phyloP scores from a whole-genome alignment of 2,113 vertebrate genomes.

The Leucosticte australis region DNA sequence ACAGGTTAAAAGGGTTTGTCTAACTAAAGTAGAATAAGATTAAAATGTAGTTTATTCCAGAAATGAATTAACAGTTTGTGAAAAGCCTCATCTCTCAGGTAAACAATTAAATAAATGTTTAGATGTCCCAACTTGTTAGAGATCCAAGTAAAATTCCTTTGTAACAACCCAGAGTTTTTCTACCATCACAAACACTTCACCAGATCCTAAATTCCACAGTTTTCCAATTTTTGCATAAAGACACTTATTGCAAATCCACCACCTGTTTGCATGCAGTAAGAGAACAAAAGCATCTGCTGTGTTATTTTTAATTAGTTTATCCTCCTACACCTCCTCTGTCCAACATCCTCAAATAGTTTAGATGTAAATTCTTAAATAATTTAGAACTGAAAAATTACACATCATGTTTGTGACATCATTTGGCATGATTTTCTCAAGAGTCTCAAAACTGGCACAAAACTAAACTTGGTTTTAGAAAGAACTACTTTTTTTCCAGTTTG shows the following conservation, averaged over 20 bases:
- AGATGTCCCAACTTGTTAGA: not conserved
- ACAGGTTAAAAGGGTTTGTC: not conserved
- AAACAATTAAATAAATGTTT: not conserved
- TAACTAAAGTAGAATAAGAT: not conserved
- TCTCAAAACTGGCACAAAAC: not conserved
- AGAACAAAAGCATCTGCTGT: not conserved
- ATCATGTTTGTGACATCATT: not conserved
- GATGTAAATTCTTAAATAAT: not conserved
- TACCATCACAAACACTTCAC: not conserved
- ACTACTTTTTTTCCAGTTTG: not conserved
- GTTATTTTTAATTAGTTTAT: constrained; percentile 25
- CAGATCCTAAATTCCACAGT: not conserved
- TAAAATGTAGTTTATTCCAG: not conserved
- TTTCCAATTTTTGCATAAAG: not conserved
- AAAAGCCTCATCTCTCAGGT: not conserved
- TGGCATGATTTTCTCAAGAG: not conserved
- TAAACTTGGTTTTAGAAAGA: not conserved
- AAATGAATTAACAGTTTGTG: not conserved
- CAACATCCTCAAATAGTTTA: not conserved
- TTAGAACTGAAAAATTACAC: not conserved
- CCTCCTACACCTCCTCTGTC: not conserved
- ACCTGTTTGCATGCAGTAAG: not conserved
- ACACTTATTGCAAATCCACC: not conserved
- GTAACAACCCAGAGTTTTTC: not conserved
- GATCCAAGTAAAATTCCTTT: not conserved